A percentile compares a stretch with the other conserved stretches of the same genome.
Evolutionary conservation across 2,888 invertebrate species (phyloP).

Genomic region (Monochamus alternatus): DNA sequence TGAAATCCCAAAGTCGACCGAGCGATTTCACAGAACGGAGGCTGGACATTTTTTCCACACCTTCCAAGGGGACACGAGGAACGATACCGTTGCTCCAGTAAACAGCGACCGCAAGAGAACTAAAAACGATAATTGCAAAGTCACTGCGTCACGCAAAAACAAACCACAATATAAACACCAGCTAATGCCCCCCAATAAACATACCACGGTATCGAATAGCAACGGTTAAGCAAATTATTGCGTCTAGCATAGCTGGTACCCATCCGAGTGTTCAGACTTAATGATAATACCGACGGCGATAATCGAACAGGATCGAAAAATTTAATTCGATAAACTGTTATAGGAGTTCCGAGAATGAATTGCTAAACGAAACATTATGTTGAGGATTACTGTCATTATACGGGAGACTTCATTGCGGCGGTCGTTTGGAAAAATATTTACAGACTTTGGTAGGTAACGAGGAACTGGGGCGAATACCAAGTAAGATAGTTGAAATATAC

Average conservation of each 20-base stretch:
- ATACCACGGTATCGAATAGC: not conserved
- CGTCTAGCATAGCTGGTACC: slow-evolving; percentile 3
- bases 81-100: not conserved
- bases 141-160: slow-evolving; percentile 8
- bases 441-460: no score
- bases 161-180: slow-evolving; percentile 10
- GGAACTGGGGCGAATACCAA: no score
- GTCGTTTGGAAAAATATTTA: slow-evolving; percentile 1
- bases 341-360: slow-evolving; percentile 8
- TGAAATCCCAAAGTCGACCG: not conserved
- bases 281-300: slow-evolving; percentile 13
- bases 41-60: not conserved
- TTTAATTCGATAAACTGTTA: slow-evolving; percentile 9
- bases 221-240: slow-evolving; percentile 10
- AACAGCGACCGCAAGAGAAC: not conserved
- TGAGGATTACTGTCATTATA: slow-evolving; percentile 2
- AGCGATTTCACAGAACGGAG: not conserved
- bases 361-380: not conserved
- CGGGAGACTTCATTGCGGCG: not conserved
- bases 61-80: not conserved
- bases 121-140: slow-evolving; percentile 12
- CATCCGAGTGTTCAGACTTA: slow-evolving; percentile 23
- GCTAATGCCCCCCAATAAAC: slow-evolving; percentile 3
- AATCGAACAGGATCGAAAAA: slow-evolving; percentile 10
- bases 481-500: no score